These are phyloP conservation scores for Chiridota heheva DNA, from an alignment of 35 echinoderm and acorn worm species.

Conservation along the genomic window DNA sequence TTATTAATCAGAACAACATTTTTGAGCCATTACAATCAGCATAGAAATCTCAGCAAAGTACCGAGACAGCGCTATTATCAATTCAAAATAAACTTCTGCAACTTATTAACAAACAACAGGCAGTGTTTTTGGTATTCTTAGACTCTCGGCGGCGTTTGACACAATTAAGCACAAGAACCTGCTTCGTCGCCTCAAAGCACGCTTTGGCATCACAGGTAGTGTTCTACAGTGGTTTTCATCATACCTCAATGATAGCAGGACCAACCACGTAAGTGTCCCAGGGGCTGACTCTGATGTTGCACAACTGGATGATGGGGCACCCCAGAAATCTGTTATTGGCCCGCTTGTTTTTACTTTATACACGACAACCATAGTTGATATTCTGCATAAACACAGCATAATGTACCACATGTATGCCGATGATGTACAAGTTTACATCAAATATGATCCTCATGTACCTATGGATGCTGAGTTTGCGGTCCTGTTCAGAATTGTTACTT, in stretches of 20 bases:
- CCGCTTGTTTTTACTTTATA: no score
- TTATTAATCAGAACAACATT: conserved; percentile 13
- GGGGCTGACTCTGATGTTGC: no score
- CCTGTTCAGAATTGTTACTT: no score
- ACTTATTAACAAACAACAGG: conserved; percentile 28
- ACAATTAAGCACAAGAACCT: conserved; percentile 52
- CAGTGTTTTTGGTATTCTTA: conserved; percentile 29
- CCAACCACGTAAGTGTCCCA: no score
- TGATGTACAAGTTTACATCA: no score
- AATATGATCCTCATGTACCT: no score
- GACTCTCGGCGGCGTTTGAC: conserved; percentile 57
- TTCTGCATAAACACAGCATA: no score
- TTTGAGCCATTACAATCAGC: conserved; percentile 60
- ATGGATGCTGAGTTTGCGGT: no score
- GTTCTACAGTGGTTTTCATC: conserved; percentile 65
- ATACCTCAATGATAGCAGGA: conserved; percentile 24
- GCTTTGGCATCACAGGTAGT: conserved; percentile 39
- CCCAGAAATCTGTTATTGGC: no score
- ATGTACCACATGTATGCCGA: no score
- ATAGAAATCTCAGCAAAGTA: conserved; percentile 43
- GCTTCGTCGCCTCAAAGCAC: not conserved
- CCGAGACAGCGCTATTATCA: conserved; percentile 54
- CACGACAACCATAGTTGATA: no score
- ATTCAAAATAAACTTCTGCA: conserved; percentile 63
- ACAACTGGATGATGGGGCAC: no score